Conservation (phyloP, 2,113 vertebrate species). For the Pica pica region DNA sequence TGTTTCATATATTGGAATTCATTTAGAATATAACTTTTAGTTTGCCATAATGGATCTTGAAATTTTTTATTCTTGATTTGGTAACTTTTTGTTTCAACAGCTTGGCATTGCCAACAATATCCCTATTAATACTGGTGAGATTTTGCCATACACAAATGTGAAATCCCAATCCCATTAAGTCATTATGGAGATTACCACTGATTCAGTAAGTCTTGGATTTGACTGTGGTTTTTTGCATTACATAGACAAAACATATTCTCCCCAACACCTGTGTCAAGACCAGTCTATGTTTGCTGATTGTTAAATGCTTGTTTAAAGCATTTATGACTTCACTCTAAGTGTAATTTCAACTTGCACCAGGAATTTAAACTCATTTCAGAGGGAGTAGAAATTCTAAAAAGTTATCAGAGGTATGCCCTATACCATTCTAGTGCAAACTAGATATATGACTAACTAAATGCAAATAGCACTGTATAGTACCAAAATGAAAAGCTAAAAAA, state of each 20-base stretch:
- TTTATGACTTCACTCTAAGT: neutral
- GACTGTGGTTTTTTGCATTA: fast-evolving
- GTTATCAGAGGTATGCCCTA: neutral
- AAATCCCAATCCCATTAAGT: neutral
- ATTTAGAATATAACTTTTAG: neutral
- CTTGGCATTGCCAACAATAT: neutral
- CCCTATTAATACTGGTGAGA: neutral
- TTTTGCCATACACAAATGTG: neutral
- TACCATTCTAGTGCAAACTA: neutral
- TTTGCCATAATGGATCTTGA: neutral
- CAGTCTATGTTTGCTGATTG: neutral
- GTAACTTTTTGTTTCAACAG: neutral
- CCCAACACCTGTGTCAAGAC: neutral
- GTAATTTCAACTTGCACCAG: neutral
- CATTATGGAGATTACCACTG: neutral
- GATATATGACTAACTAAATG: neutral
- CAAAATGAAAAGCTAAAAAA: neutral
- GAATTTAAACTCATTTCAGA: neutral
- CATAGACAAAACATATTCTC: neutral
- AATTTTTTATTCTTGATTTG: neutral
- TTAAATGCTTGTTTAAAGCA: neutral
- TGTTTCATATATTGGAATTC: neutral
- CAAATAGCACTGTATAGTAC: neutral
- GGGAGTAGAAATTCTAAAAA: neutral
- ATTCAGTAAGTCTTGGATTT: neutral